Percentiles rank a stretch among this genome's conserved stretches.
phyloP scores from a whole-genome alignment of 2,888 invertebrate genomes.

The Erebia aethiops region DNA sequence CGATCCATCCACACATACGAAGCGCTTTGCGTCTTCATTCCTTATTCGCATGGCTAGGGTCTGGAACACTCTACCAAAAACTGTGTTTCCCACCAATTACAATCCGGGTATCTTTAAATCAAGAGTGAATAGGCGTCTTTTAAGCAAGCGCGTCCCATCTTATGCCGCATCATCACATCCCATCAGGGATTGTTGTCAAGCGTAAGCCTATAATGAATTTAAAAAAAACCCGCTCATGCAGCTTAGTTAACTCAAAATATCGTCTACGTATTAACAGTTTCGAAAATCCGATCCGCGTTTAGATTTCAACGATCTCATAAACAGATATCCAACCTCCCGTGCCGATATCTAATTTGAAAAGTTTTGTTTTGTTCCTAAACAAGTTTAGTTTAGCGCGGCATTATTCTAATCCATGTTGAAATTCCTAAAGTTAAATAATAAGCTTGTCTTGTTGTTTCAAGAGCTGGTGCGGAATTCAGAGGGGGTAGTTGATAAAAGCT shows the following conservation, averaged over 20 bases:
- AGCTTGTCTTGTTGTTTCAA: slow-evolving; percentile 18
- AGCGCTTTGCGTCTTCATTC: too few relatives aligned
- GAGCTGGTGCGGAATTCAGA: background rate
- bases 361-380: slow-evolving; percentile 35
- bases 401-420: slow-evolving; percentile 38
- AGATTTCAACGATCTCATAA: slow-evolving; percentile 27
- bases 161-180: too few relatives aligned
- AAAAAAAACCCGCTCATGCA: background rate
- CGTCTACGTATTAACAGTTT: slow-evolving; percentile 1
- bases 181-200: too few relatives aligned
- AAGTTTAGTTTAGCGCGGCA: slow-evolving; percentile 29
- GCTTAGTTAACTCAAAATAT: background rate
- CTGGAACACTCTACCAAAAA: too few relatives aligned
- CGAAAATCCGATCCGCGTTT: slow-evolving; percentile 24
- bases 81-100: too few relatives aligned
- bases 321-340: slow-evolving; percentile 29
- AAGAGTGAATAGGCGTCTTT: too few relatives aligned
- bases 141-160: too few relatives aligned
- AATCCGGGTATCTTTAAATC: too few relatives aligned
- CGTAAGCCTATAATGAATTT: too few relatives aligned
- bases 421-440: slow-evolving; percentile 37
- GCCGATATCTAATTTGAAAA: slow-evolving; percentile 38
- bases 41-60: too few relatives aligned
- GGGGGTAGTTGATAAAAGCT: background rate
- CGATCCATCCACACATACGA: too few relatives aligned